A percentile compares a stretch with the other conserved stretches of the same genome.
Evolutionary conservation across 2,113 vertebrate species (phyloP).

Genomic region (Columba janthina): DNA sequence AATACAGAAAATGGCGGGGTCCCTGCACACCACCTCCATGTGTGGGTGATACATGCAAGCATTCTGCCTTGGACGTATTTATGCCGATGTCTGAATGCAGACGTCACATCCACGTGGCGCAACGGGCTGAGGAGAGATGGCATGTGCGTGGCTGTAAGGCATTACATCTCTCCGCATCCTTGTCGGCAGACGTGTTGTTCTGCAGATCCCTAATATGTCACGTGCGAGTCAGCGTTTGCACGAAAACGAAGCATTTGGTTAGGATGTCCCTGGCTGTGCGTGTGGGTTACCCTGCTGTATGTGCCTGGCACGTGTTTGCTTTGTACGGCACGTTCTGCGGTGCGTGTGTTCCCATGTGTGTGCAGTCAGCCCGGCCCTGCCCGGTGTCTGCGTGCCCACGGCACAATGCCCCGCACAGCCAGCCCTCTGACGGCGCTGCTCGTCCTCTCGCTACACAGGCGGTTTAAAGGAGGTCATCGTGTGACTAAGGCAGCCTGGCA

Average conservation of each 20-base stretch:
- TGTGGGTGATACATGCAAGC: rapidly evolving
- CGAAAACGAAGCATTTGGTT: rapidly evolving
- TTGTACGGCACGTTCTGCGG: neutral
- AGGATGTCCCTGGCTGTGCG: rapidly evolving
- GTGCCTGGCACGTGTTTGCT: neutral
- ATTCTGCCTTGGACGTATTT: neutral
- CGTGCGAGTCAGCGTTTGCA: neutral
- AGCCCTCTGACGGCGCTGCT: neutral
- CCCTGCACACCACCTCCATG: neutral
- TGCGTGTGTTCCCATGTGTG: neutral
- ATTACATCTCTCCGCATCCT: neutral
- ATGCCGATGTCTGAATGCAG: neutral
- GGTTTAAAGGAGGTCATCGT: neutral
- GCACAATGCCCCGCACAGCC: neutral
- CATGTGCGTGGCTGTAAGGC: neutral
- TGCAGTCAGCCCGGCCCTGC: too few relatives aligned
- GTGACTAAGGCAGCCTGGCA: slow-evolving; percentile 43
- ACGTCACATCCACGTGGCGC: neutral
- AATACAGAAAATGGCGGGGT: neutral
- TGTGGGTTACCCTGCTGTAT: neutral
- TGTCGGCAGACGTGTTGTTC: neutral
- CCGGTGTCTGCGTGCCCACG: neutral
- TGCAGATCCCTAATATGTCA: neutral
- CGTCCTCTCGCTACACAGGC: neutral
- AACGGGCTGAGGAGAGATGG: neutral